Percentiles rank a stretch among this genome's conserved stretches.
These are phyloP conservation scores for Hypselothyrea guttata DNA, from an alignment of 2,888 invertebrate genomes.

Conservation along the genomic window DNA sequence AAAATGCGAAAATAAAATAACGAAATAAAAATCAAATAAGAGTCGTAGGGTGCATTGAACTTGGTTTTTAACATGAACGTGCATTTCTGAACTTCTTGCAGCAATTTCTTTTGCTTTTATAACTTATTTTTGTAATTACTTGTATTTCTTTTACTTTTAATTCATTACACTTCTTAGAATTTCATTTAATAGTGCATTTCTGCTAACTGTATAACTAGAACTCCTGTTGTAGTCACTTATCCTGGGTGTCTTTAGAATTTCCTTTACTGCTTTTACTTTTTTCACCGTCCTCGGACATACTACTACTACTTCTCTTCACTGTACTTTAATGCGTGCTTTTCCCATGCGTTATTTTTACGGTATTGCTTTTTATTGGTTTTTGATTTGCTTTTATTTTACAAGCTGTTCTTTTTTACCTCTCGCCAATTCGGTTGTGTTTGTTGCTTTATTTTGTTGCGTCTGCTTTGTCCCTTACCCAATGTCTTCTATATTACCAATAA, in stretches of 20 bases:
- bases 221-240: too few species aligned
- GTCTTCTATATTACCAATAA: conserved; percentile 56
- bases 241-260: too few species aligned
- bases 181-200: too few species aligned
- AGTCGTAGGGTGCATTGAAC: conserved; percentile 4
- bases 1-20: conserved; percentile 7
- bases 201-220: too few species aligned
- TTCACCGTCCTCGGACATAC: too few species aligned
- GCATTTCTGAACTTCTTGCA: too few species aligned
- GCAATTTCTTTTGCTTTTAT: too few species aligned
- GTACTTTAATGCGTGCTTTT: background rate
- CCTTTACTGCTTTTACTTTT: too few species aligned
- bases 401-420: conserved; percentile 4
- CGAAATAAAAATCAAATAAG: conserved; percentile 13
- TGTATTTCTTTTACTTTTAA: too few species aligned
- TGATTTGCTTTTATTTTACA: conserved; percentile 53
- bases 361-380: conserved; percentile 75
- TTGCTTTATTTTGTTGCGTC: conserved; percentile 4
- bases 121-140: too few species aligned
- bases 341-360: conserved; percentile 44
- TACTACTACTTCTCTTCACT: background rate
- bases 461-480: background rate
- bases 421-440: conserved; percentile 10
- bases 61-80: conserved; percentile 27
- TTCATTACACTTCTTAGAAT: too few species aligned